Conservation (phyloP, 2,113 vertebrate species). For the Vombatus ursinus region DNA sequence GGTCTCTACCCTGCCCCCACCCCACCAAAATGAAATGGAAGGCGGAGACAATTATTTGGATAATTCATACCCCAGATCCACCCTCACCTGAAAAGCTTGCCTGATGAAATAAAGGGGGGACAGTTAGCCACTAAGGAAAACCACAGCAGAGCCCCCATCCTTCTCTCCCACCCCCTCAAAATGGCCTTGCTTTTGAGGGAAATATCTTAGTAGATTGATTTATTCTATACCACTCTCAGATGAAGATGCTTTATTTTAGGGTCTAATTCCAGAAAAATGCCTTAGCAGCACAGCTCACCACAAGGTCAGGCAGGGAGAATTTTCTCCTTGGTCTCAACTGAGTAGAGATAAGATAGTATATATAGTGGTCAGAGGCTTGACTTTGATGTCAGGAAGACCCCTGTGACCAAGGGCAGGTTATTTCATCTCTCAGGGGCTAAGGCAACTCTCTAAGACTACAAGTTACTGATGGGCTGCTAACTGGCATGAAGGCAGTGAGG, state of each 20-base stretch:
- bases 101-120: too few species aligned
- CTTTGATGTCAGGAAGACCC: too few species aligned
- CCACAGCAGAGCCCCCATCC: too few species aligned
- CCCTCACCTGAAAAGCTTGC: not conserved
- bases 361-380: too few species aligned
- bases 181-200: not conserved
- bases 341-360: too few species aligned
- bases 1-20: not conserved
- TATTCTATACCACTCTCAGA: conserved; percentile 24
- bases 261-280: too few species aligned
- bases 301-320: too few species aligned
- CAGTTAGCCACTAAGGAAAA: too few species aligned
- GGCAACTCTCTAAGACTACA: not conserved
- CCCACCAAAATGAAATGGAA: not conserved
- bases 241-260: conserved; percentile 45
- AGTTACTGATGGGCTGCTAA: not conserved
- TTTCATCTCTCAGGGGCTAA: not conserved
- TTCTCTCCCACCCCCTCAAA: not conserved
- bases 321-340: too few species aligned
- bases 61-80: conserved; percentile 37
- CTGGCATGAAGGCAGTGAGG: too few species aligned
- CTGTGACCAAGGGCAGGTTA: too few species aligned
- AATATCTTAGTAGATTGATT: not conserved
- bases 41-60: conserved; percentile 7
- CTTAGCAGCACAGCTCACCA: too few species aligned